phyloP scores from a whole-genome alignment of 2,888 invertebrate genomes.

The Tetropium fuscum region DNA sequence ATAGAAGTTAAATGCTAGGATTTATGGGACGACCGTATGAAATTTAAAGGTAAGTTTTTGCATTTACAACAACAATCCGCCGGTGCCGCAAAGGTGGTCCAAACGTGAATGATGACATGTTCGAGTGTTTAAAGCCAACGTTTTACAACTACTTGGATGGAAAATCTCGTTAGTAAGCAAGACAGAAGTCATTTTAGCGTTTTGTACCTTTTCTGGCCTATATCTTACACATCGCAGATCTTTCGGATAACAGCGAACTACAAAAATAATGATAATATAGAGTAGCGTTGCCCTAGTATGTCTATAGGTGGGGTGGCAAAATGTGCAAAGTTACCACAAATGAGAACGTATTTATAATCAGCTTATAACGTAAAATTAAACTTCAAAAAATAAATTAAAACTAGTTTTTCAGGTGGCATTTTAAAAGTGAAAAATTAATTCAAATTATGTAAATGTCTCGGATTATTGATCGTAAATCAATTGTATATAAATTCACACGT shows the following conservation, averaged over 20 bases:
- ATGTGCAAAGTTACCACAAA: too few relatives aligned
- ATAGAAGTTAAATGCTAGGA: conserved; percentile 26
- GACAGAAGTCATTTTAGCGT: conserved; percentile 27
- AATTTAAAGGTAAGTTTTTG: conserved; percentile 30
- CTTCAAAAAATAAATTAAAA: too few relatives aligned
- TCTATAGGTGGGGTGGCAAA: too few relatives aligned
- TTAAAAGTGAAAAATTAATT: too few relatives aligned
- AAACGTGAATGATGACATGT: conserved; percentile 40
- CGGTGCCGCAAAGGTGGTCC: conserved; percentile 41
- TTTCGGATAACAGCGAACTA: neutral
- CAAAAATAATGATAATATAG: too few relatives aligned
- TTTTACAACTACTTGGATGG: conserved; percentile 40
- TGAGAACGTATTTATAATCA: neutral
- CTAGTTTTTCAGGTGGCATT: too few relatives aligned
- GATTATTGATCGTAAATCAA: too few relatives aligned
- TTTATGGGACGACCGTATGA: conserved; percentile 20
- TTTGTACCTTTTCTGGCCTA: conserved; percentile 29
- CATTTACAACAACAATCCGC: conserved; percentile 29
- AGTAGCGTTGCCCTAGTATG: too few relatives aligned
- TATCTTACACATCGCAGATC: conserved; percentile 30
- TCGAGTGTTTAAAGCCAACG: conserved; percentile 36
- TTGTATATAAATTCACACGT: too few relatives aligned
- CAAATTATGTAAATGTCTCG: too few relatives aligned
- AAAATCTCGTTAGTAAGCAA: conserved; percentile 30
- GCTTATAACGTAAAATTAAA: too few relatives aligned